Conservation (phyloP, 2,113 vertebrate genomes). For the Muscicapa adusta region DNA sequence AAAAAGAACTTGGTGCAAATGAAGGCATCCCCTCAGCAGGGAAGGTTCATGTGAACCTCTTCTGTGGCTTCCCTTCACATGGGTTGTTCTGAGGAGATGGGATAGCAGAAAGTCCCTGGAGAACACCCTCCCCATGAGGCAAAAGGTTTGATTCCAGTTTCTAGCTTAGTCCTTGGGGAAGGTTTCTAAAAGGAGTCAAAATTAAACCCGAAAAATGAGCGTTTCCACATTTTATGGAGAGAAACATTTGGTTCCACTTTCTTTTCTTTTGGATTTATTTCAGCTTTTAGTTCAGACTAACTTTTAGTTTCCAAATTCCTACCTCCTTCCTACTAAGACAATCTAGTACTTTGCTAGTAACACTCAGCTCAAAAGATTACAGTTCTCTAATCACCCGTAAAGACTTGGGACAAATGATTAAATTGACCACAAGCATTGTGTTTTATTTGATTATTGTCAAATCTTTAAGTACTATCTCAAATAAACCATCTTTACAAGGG, state of each 20-base stretch:
- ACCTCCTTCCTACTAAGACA: neutral
- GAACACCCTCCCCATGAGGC: neutral
- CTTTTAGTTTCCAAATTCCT: neutral
- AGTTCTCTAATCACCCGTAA: neutral
- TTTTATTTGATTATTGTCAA: neutral
- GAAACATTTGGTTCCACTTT: neutral
- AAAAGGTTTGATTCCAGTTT: neutral
- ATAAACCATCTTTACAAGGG: neutral
- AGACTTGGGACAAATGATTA: neutral
- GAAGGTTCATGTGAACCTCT: constrained; percentile 10
- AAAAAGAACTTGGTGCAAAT: constrained; percentile 9
- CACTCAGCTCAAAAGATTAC: neutral
- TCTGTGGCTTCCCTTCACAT: neutral
- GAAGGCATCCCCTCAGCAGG: neutral
- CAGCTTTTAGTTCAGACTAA: neutral
- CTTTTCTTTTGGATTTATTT: neutral
- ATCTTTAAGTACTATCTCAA: neutral
- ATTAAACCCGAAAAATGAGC: neutral
- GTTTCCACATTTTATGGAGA: neutral
- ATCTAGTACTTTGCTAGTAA: neutral
- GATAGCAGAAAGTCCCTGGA: neutral
- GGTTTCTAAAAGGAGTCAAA: neutral
- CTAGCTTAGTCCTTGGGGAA: neutral
- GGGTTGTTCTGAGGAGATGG: neutral
- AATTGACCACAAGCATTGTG: neutral